A percentile compares a stretch with the other conserved stretches of the same genome.
phyloP scores from a whole-genome alignment of 2,888 invertebrate species.

The Teleogryllus oceanicus region DNA sequence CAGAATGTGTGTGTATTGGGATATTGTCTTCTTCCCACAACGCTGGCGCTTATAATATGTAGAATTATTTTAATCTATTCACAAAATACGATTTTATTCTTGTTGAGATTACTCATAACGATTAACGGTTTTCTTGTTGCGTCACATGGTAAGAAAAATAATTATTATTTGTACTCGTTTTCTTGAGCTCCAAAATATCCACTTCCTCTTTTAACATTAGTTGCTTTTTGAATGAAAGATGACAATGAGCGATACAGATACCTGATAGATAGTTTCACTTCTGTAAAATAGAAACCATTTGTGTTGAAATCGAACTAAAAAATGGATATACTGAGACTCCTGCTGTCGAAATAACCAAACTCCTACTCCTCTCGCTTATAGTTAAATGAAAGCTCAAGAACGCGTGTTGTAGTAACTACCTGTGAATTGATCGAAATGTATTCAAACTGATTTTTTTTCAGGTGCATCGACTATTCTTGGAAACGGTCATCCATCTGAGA shows the following conservation, averaged over 20 bases:
- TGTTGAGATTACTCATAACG: slow-evolving; percentile 60
- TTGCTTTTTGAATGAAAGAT: too few relatives aligned
- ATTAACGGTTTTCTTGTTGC: slow-evolving; percentile 73
- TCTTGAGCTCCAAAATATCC: too few relatives aligned
- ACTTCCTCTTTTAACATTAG: too few relatives aligned
- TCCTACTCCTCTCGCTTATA: too few relatives aligned
- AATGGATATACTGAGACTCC: too few relatives aligned
- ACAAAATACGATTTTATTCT: too few relatives aligned
- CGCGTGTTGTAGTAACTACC: too few relatives aligned
- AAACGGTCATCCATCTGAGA: slow-evolving; percentile 85
- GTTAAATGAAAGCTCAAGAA: too few relatives aligned
- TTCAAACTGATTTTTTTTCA: background rate
- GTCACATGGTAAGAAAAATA: slow-evolving; percentile 46
- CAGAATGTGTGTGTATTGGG: slow-evolving; percentile 98
- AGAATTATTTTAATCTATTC: slow-evolving; percentile 62
- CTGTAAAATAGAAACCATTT: too few relatives aligned
- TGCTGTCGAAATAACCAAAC: too few relatives aligned
- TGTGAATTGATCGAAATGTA: background rate
- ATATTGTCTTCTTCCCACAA: slow-evolving; percentile 91
- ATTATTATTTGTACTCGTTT: too few relatives aligned
- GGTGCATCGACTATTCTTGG: slow-evolving; percentile 82
- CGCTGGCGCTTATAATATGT: slow-evolving; percentile 79
- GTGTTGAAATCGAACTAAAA: too few relatives aligned
- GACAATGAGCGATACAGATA: slow-evolving; percentile 63
- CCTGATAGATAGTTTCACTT: background rate